Evolutionary conservation across 2,113 vertebrate genomes (phyloP).

Genomic region (Spea multiplicata): DNA sequence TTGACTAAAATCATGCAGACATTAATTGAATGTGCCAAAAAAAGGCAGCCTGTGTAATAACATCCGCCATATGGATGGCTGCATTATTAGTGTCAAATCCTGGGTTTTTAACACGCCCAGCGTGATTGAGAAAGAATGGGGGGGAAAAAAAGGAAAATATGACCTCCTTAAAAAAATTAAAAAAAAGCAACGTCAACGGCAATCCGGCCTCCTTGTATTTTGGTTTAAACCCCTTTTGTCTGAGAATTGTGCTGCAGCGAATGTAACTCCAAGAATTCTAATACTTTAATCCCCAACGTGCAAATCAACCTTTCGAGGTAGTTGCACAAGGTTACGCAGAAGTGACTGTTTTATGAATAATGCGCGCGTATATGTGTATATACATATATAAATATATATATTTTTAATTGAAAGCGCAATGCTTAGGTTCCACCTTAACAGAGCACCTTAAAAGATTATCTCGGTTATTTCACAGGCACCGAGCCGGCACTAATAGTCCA

Average conservation of each 20-base stretch:
- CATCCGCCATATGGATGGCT: not conserved
- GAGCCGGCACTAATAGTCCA: constrained; percentile 99
- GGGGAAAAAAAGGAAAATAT: not conserved
- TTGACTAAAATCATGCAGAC: not conserved
- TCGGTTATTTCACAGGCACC: constrained; percentile 99
- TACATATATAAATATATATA: not conserved
- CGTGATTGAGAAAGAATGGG: not conserved
- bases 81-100: constrained; percentile 3
- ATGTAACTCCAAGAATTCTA: constrained; percentile 55
- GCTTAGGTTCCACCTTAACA: constrained; percentile 97
- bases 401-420: constrained; percentile 74
- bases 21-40: constrained; percentile 8
- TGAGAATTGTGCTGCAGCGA: constrained; percentile 51
- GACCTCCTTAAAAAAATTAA: not conserved
- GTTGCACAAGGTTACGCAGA: constrained; percentile 54
- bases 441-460: constrained; percentile 99
- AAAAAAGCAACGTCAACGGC: not conserved
- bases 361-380: constrained; percentile 12
- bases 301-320: constrained; percentile 53
- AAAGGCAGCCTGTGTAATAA: constrained; percentile 1
- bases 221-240: constrained; percentile 41
- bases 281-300: constrained; percentile 63
- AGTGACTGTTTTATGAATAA: constrained; percentile 61
- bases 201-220: not conserved
- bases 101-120: not conserved